A percentile compares a stretch with the other conserved stretches of the same genome.
These are phyloP conservation scores for Malacosoma neustria DNA, from an alignment of 2,888 invertebrate species.

Conservation along the genomic window DNA sequence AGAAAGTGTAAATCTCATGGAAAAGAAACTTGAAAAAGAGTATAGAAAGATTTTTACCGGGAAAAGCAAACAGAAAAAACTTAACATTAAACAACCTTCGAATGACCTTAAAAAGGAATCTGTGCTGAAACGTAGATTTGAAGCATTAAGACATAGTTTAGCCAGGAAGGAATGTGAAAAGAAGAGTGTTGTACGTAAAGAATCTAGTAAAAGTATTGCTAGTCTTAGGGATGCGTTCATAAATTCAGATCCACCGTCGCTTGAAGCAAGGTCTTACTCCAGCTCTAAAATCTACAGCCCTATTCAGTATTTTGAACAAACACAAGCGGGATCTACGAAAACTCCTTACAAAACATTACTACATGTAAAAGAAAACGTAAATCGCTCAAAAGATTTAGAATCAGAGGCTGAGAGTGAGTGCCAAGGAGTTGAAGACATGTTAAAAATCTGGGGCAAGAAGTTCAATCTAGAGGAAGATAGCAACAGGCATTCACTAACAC, in stretches of 20 bases:
- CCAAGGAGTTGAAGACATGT: conserved; percentile 48
- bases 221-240: conserved; percentile 46
- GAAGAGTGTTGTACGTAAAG: conserved; percentile 18
- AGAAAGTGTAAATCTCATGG: conserved; percentile 35
- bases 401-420: conserved; percentile 26
- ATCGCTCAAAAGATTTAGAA: conserved; percentile 19
- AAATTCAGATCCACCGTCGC: conserved; percentile 48
- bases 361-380: conserved; percentile 14
- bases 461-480: conserved; percentile 43
- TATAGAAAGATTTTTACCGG: conserved; percentile 41
- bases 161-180: conserved; percentile 34
- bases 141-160: conserved; percentile 38
- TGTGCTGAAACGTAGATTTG: conserved; percentile 38
- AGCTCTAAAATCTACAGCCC: conserved; percentile 32
- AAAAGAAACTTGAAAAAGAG: conserved; percentile 50
- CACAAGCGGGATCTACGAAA: conserved; percentile 11
- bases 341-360: conserved; percentile 13
- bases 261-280: conserved; percentile 41
- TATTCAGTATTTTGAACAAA: conserved; percentile 11
- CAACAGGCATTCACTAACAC: conserved; percentile 15
- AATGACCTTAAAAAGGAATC: conserved; percentile 38
- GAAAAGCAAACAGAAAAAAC: conserved; percentile 26
- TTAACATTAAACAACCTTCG: conserved; percentile 20
- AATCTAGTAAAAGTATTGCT: conserved; percentile 20
- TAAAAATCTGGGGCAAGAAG: conserved; percentile 52